These are phyloP conservation scores for Seriola quinqueradiata DNA, from an alignment of 2,113 vertebrate species.

Conservation along the genomic window DNA sequence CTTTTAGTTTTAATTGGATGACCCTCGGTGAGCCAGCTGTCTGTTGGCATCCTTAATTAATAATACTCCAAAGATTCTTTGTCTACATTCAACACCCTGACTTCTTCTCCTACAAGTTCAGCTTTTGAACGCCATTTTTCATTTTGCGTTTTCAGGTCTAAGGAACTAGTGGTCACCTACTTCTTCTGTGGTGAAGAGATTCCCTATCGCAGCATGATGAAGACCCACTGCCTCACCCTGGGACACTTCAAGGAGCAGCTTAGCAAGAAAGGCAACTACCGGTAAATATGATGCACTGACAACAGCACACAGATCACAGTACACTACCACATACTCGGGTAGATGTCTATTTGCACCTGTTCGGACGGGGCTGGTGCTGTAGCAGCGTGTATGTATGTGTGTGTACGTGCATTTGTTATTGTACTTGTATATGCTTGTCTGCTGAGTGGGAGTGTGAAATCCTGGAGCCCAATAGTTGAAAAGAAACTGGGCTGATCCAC, in stretches of 20 bases:
- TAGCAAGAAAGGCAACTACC: constrained; percentile 99
- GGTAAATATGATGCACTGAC: constrained; percentile 82
- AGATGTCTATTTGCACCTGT: neutral
- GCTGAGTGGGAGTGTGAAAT: constrained; percentile 52
- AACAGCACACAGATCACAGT: neutral
- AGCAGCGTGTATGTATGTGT: neutral
- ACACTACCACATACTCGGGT: neutral
- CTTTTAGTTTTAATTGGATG: constrained; percentile 77
- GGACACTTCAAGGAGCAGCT: constrained; percentile 99
- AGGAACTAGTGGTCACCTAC: constrained; percentile 96
- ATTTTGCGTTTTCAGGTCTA: constrained; percentile 84
- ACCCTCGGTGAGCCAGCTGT: constrained; percentile 85
- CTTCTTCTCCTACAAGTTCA: neutral
- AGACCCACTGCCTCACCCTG: constrained; percentile 95
- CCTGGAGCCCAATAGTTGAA: constrained; percentile 51
- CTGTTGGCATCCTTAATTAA: constrained; percentile 67
- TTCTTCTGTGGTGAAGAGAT: constrained; percentile 99
- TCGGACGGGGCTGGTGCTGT: neutral
- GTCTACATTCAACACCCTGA: neutral
- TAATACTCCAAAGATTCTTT: constrained; percentile 29
- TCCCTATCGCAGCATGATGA: constrained; percentile 96
- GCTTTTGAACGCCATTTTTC: constrained; percentile 7
- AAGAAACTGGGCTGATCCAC: constrained; percentile 70
- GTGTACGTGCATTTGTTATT: constrained; percentile 26
- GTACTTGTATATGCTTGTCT: constrained; percentile 25